Conservation (phyloP, 2,113 vertebrate genomes). For the Tringa solitaria region DNA sequence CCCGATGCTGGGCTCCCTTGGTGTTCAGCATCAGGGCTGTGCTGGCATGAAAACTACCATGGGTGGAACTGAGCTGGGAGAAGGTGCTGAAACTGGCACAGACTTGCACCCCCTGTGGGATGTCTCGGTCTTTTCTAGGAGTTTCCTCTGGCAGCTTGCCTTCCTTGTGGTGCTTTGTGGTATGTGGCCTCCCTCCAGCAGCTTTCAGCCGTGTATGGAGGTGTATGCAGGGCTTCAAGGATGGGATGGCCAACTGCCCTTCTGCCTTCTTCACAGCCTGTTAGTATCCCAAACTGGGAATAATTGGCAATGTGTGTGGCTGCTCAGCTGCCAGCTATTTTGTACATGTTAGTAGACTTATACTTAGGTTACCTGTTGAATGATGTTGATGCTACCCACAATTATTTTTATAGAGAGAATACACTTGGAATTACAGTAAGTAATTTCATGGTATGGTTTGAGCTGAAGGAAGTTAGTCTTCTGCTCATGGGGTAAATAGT, state of each 20-base stretch:
- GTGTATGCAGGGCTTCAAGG: rapidly evolving
- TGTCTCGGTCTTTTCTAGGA: not conserved
- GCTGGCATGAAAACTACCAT: not conserved
- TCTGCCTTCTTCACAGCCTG: not conserved
- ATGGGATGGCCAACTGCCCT: not conserved
- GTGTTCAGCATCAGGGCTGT: not conserved
- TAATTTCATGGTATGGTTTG: not conserved
- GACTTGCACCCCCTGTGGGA: not conserved
- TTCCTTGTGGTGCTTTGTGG: not conserved
- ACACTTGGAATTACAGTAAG: not conserved
- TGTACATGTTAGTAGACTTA: not conserved
- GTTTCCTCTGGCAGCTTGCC: not conserved
- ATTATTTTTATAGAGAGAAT: not conserved
- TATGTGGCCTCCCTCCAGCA: not conserved
- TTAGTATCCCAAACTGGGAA: not conserved
- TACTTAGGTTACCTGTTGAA: not conserved
- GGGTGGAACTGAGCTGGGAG: not conserved
- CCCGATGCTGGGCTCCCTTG: not conserved
- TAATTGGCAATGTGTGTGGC: not conserved
- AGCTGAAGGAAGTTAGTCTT: not conserved
- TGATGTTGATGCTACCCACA: not conserved
- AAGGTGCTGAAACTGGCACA: not conserved
- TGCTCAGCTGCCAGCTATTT: not conserved
- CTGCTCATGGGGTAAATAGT: not conserved
- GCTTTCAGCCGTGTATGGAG: not conserved